Evolutionary conservation across 2,888 invertebrate species (phyloP).

Genomic region (Siphonodentalium dalli): DNA sequence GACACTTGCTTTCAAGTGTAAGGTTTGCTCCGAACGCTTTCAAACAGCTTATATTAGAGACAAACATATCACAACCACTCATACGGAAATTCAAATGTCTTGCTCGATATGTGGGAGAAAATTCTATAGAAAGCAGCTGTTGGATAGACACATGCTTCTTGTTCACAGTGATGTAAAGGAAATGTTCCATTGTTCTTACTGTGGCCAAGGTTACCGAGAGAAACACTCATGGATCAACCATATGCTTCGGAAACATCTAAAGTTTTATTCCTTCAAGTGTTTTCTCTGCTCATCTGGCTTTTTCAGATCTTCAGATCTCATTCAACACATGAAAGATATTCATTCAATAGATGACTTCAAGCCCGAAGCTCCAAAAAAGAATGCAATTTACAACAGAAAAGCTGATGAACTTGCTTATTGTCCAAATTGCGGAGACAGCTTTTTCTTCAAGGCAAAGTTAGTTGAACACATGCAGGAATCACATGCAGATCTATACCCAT

Average conservation of each 20-base stretch:
- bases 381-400: slow-evolving; percentile 38
- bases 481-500: slow-evolving; percentile 42
- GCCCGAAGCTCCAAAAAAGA: slow-evolving; percentile 17
- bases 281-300: slow-evolving; percentile 35
- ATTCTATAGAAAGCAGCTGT: slow-evolving; percentile 43
- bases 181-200: slow-evolving; percentile 48
- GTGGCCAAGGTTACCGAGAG: slow-evolving; percentile 43
- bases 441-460: slow-evolving; percentile 44
- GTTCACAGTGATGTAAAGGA: slow-evolving; percentile 41
- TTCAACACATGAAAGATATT: slow-evolving; percentile 40
- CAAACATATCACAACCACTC: slow-evolving; percentile 34
- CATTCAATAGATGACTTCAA: slow-evolving; percentile 31
- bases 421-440: slow-evolving; percentile 38
- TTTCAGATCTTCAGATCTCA: slow-evolving; percentile 30
- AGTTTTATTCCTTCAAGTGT: slow-evolving; percentile 39
- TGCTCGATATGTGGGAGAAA: slow-evolving; percentile 42
- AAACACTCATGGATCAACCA: slow-evolving; percentile 42
- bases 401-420: slow-evolving; percentile 41
- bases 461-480: slow-evolving; percentile 45
- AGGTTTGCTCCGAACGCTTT: slow-evolving; percentile 40
- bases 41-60: slow-evolving; percentile 40
- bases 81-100: slow-evolving; percentile 30
- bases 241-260: slow-evolving; percentile 43
- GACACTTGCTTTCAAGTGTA: slow-evolving; percentile 33
- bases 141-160: slow-evolving; percentile 39